Percentiles rank a stretch among this genome's conserved stretches.
Conservation (phyloP, 2,113 vertebrate genomes). For the Seriola quinqueradiata region DNA sequence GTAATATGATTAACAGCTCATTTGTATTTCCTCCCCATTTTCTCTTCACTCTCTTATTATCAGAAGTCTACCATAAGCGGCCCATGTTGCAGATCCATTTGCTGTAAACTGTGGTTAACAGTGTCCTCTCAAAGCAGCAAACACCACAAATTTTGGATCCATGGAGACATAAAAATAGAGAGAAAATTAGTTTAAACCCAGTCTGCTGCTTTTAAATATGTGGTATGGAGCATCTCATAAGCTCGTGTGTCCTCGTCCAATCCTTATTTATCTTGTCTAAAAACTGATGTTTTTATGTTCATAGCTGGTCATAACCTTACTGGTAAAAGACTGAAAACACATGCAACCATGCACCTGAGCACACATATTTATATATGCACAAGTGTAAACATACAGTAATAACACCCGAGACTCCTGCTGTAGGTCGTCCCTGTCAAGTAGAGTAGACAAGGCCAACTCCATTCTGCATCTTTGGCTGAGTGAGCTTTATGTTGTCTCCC, state of each 20-base stretch:
- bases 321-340: background rate
- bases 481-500: constrained; percentile 59
- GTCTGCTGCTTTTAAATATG: background rate
- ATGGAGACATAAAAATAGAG: background rate
- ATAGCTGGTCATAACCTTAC: constrained; percentile 11
- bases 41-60: background rate
- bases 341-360: constrained; percentile 3
- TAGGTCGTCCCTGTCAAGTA: background rate
- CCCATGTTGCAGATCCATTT: background rate
- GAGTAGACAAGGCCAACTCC: constrained; percentile 38
- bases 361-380: background rate
- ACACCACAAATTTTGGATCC: background rate
- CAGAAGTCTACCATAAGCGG: background rate
- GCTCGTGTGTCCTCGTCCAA: background rate
- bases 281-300: constrained; percentile 26
- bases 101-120: background rate
- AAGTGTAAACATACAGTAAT: background rate
- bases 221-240: background rate
- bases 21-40: background rate
- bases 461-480: constrained; percentile 56
- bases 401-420: background rate
- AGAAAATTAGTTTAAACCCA: background rate
- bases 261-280: background rate
- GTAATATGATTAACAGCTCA: background rate
- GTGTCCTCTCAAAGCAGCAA: background rate